A percentile compares a stretch with the other conserved stretches of the same genome.
These are phyloP conservation scores for Nannoperca australis DNA, from an alignment of 2,797 vertebrate genomes.

Conservation along the genomic window DNA sequence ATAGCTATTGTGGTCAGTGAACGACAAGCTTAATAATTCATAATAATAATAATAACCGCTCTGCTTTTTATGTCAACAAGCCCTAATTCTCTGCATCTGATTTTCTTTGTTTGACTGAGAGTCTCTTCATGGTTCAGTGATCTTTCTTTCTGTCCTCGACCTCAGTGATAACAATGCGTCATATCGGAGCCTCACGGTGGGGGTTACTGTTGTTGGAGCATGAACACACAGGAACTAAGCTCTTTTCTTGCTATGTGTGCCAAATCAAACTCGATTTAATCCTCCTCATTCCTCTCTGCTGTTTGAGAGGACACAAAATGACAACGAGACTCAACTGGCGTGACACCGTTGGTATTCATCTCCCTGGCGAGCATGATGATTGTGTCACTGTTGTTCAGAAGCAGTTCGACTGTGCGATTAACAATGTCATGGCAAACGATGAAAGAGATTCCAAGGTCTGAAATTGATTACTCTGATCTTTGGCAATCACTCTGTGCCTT, in stretches of 20 bases:
- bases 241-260: constrained; percentile 45
- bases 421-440: constrained; percentile 59
- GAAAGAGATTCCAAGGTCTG: constrained; percentile 58
- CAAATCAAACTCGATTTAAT: constrained; percentile 70
- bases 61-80: constrained; percentile 30
- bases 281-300: constrained; percentile 34
- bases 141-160: constrained; percentile 42
- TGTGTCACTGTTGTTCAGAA: constrained; percentile 60
- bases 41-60: constrained; percentile 3
- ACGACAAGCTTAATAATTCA: constrained; percentile 1
- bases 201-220: constrained; percentile 39
- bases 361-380: constrained; percentile 59
- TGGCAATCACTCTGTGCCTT: constrained; percentile 47
- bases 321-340: constrained; percentile 57
- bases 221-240: constrained; percentile 35
- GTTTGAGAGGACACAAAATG: constrained; percentile 55
- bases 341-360: constrained; percentile 66
- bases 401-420: constrained; percentile 45
- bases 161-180: constrained; percentile 41
- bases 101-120: constrained; percentile 19
- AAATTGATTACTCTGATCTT: constrained; percentile 79
- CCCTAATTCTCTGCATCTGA: constrained; percentile 18
- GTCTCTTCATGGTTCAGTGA: constrained; percentile 43
- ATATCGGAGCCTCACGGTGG: constrained; percentile 39
- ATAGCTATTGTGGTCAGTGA: constrained; percentile 8